Conservation (phyloP, 2,797 vertebrate species). For the Ara ararauna region DNA sequence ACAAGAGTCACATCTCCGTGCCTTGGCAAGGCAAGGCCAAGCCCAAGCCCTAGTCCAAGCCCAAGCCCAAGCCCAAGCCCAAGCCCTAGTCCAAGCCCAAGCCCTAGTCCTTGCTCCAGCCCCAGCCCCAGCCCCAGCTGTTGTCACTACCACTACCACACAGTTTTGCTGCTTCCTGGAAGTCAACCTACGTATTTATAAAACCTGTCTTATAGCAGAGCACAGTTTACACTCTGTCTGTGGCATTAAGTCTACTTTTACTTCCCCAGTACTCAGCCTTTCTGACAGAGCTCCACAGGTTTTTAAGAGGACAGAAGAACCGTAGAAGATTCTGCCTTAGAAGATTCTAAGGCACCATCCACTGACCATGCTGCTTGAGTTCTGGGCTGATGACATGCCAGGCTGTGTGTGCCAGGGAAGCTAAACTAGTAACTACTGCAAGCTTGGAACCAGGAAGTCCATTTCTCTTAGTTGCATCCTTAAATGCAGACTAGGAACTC, state of each 20-base stretch:
- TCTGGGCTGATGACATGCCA: not conserved
- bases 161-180: not conserved
- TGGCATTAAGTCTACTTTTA: not conserved
- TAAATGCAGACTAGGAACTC: conserved; percentile 7
- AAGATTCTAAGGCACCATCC: not conserved
- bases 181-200: not conserved
- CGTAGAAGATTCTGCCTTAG: not conserved
- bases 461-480: not conserved
- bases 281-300: not conserved
- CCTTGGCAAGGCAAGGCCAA: not conserved
- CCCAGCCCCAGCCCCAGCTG: not conserved
- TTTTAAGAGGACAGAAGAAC: not conserved
- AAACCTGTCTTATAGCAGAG: not conserved
- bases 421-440: not conserved
- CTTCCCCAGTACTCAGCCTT: not conserved
- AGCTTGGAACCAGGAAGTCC: not conserved
- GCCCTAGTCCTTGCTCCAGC: not conserved
- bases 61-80: not conserved
- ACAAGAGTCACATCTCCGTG: not conserved
- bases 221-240: not conserved
- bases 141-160: not conserved
- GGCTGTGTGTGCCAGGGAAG: not conserved
- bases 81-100: not conserved
- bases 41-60: not conserved
- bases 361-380: not conserved